phyloP scores from a whole-genome alignment of 2,888 invertebrate genomes.

The Stenotaenia linearis region DNA sequence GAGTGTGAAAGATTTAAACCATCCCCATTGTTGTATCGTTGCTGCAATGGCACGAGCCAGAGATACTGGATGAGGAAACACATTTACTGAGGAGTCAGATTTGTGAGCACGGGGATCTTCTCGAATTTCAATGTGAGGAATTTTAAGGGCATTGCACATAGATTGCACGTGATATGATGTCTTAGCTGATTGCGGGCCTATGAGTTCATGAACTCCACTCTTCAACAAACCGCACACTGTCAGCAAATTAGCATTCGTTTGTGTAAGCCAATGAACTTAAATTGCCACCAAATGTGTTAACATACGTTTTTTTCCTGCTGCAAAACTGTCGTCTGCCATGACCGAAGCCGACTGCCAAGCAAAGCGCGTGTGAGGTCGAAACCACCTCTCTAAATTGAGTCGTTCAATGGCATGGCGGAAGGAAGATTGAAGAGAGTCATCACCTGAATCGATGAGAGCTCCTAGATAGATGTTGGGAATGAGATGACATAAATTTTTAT shows the following conservation, averaged over 20 bases:
- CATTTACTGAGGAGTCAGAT: conserved; percentile 79
- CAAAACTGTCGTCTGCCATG: conserved; percentile 14
- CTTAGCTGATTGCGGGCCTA: conserved; percentile 68
- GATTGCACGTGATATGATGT: conserved; percentile 73
- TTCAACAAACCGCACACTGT: conserved; percentile 33
- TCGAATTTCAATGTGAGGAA: conserved; percentile 76
- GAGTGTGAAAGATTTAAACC: conserved; percentile 74
- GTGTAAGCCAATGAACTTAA: not conserved
- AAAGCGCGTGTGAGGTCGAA: not conserved
- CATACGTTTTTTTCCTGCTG: conserved; percentile 6
- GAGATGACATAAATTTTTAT: not conserved
- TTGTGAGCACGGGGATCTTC: conserved; percentile 65
- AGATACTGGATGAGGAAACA: conserved; percentile 69
- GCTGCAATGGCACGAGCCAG: conserved; percentile 69
- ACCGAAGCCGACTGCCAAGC: not conserved
- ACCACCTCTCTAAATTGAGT: not conserved
- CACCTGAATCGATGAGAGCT: conserved; percentile 4
- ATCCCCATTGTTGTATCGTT: conserved; percentile 64
- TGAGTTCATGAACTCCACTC: conserved; percentile 42
- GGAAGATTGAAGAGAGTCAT: conserved; percentile 9
- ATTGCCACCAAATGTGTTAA: not conserved
- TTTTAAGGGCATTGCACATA: conserved; percentile 71
- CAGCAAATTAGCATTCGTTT: not conserved
- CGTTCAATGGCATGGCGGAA: not conserved
- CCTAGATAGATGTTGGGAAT: not conserved